phyloP scores from a whole-genome alignment of 2,113 vertebrate species.

The Gavialis gangeticus region DNA sequence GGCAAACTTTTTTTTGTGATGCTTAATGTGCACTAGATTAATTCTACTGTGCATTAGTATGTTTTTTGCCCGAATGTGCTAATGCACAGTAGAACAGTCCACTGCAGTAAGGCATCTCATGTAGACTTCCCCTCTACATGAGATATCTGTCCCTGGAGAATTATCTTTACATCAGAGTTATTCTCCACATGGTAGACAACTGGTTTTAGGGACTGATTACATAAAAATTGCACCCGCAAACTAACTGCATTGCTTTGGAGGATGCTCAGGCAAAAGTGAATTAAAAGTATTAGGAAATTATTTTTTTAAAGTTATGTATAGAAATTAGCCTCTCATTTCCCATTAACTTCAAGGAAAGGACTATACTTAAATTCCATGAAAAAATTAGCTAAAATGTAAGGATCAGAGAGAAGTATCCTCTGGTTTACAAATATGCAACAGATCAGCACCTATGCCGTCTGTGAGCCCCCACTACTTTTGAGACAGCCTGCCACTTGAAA shows the following conservation, averaged over 20 bases:
- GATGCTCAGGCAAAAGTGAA: not conserved
- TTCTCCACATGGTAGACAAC: too few species aligned
- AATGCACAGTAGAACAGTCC: too few species aligned
- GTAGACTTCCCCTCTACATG: too few species aligned
- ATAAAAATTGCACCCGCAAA: not conserved
- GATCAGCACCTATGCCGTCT: not conserved
- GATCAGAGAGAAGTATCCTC: not conserved
- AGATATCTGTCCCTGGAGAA: too few species aligned
- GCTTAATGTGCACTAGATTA: too few species aligned
- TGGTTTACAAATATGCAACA: fast-evolving
- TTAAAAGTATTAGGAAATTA: not conserved
- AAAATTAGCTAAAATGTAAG: not conserved
- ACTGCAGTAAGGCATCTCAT: too few species aligned
- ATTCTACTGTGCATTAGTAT: too few species aligned
- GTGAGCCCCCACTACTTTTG: not conserved
- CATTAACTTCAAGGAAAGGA: not conserved
- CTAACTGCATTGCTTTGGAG: not conserved
- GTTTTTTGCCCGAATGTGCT: too few species aligned
- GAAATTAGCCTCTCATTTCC: not conserved
- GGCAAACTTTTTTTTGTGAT: too few species aligned
- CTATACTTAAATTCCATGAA: not conserved
- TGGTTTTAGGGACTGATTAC: too few species aligned
- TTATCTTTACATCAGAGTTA: too few species aligned
- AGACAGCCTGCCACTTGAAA: not conserved
- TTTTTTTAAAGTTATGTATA: not conserved